These are phyloP conservation scores for Limosa lapponica DNA, from an alignment of 2,797 vertebrate species.

Conservation along the genomic window DNA sequence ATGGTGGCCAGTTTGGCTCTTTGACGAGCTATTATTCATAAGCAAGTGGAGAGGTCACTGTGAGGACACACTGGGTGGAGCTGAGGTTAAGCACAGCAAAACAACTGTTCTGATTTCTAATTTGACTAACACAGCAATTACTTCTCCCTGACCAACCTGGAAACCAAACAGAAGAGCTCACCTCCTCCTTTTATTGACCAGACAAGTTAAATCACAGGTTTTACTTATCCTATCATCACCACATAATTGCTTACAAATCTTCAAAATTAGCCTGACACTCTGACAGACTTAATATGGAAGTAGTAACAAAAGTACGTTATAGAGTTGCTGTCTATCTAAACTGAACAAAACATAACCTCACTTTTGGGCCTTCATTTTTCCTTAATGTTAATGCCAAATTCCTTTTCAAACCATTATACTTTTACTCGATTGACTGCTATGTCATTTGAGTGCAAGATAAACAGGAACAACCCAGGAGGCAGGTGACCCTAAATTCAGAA, in stretches of 20 bases:
- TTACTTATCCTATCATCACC: conserved; percentile 17
- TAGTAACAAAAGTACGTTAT: not conserved
- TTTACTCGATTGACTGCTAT: not conserved
- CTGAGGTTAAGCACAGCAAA: conserved; percentile 22
- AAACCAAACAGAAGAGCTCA: conserved; percentile 14
- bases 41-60: not conserved
- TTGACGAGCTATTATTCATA: conserved; percentile 30
- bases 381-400: not conserved
- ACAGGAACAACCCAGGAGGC: not conserved
- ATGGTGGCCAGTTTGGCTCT: not conserved
- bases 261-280: not conserved
- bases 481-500: not conserved
- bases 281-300: not conserved
- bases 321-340: not conserved
- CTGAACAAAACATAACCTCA: not conserved
- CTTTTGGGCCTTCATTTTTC: not conserved
- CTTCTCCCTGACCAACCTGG: not conserved
- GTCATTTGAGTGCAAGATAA: not conserved
- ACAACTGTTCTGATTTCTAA: not conserved
- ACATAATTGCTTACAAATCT: conserved; percentile 29
- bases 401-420: not conserved
- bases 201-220: conserved; percentile 6
- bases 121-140: conserved; percentile 9
- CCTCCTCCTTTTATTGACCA: not conserved
- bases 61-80: not conserved